Percentiles rank a stretch among this genome's conserved stretches.
Evolutionary conservation across 2,797 vertebrate genomes (phyloP).

Genomic region (Microctenopoma lineatum): DNA sequence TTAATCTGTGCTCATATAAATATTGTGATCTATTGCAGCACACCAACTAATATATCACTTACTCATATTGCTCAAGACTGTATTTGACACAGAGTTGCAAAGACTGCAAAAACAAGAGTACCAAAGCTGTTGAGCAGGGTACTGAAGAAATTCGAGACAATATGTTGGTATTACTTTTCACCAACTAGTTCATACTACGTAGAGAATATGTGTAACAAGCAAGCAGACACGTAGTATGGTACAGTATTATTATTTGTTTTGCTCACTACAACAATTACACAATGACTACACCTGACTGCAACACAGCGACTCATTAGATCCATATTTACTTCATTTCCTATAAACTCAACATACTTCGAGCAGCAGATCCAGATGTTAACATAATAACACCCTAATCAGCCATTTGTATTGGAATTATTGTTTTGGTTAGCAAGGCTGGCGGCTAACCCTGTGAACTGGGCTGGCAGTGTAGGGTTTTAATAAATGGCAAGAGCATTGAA

Average conservation of each 20-base stretch:
- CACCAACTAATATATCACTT: neutral
- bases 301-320: neutral
- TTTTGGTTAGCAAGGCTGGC: constrained; percentile 29
- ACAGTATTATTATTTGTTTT: no score
- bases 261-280: no score
- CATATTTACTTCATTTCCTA: no score
- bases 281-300: no score
- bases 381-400: neutral
- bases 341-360: neutral
- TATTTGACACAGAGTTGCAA: neutral
- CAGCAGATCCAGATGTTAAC: neutral
- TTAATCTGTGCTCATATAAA: neutral
- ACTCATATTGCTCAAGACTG: neutral
- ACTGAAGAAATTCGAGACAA: neutral
- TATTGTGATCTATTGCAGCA: neutral
- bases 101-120: neutral
- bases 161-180: neutral
- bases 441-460: constrained; percentile 14
- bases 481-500: constrained; percentile 25
- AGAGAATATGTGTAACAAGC: neutral
- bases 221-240: neutral
- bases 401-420: neutral
- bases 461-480: constrained; percentile 21
- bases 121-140: neutral
- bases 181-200: neutral